Percentiles rank a stretch among this genome's conserved stretches.
phyloP scores from a whole-genome alignment of 2,113 vertebrate species.

The Thunnus thynnus region DNA sequence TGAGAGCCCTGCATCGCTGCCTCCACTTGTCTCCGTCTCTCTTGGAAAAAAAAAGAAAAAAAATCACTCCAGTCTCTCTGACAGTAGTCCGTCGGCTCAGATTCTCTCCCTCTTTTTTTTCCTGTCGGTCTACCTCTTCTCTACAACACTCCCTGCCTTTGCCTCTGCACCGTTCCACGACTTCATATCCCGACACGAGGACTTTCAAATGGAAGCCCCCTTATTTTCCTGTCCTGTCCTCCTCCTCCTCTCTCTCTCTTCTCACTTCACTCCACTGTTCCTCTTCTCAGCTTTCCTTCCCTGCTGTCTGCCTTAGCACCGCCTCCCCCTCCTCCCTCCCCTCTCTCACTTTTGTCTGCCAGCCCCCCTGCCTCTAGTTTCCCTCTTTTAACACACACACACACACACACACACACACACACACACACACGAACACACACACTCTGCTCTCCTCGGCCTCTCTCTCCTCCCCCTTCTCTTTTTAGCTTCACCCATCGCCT shows the following conservation, averaged over 20 bases:
- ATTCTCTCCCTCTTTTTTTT: constrained; percentile 26
- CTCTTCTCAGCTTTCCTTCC: constrained; percentile 79
- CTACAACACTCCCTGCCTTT: constrained; percentile 48
- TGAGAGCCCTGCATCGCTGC: constrained; percentile 79
- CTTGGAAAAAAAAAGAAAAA: constrained; percentile 25
- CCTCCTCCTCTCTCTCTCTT: constrained; percentile 63
- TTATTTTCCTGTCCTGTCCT: constrained; percentile 66
- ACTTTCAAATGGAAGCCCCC: constrained; percentile 72
- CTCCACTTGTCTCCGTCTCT: constrained; percentile 60
- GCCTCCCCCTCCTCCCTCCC: constrained; percentile 71
- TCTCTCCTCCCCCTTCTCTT: constrained; percentile 59
- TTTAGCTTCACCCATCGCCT: constrained; percentile 57
- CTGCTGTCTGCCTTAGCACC: constrained; percentile 79
- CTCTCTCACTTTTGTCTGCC: constrained; percentile 77
- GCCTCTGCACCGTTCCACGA: constrained; percentile 54
- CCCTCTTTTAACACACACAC: constrained; percentile 69
- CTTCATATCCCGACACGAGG: constrained; percentile 74
- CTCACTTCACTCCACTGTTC: constrained; percentile 74
- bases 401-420: constrained; percentile 34
- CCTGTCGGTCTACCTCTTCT: constrained; percentile 45
- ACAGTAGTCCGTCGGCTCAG: constrained; percentile 3
- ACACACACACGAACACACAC: constrained; percentile 9
- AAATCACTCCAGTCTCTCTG: constrained; percentile 48
- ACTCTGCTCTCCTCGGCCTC: constrained; percentile 17
- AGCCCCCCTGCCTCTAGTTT: constrained; percentile 71